phyloP scores from a whole-genome alignment of 2,888 invertebrate species.

The Therioaphis trifolii region DNA sequence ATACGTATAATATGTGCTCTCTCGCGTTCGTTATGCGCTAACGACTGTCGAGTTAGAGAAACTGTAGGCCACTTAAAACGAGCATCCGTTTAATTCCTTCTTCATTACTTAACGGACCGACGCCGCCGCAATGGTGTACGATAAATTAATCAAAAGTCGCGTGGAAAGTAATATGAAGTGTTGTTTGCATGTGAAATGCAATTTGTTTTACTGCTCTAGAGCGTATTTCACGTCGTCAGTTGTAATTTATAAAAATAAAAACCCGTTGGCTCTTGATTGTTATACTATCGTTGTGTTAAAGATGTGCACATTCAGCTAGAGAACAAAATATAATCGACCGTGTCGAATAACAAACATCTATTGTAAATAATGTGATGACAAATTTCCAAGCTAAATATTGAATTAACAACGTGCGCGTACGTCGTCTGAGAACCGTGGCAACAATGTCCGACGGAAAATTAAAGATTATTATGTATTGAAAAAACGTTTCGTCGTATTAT shows the following conservation, averaged over 20 bases:
- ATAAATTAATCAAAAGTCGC: conserved; percentile 31
- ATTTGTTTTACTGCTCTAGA: too few relatives aligned
- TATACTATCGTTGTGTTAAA: not conserved
- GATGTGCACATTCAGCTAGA: not conserved
- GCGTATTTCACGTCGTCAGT: too few relatives aligned
- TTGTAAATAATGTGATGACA: not conserved
- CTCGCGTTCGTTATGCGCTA: too few relatives aligned
- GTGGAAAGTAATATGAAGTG: not conserved
- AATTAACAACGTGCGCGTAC: not conserved
- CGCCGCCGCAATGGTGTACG: not conserved
- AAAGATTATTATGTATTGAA: not conserved
- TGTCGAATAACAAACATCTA: not conserved
- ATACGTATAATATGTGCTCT: too few relatives aligned
- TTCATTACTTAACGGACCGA: not conserved
- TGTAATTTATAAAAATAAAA: not conserved
- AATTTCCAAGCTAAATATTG: not conserved
- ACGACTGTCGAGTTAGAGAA: not conserved
- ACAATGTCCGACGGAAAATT: not conserved
- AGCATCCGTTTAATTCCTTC: not conserved
- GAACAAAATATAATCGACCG: not conserved
- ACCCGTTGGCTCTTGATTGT: not conserved
- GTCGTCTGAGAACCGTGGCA: not conserved
- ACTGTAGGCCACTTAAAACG: not conserved
- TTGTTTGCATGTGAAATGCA: not conserved
- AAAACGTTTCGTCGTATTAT: conserved; percentile 5